A percentile compares a stretch with the other conserved stretches of the same genome.
phyloP scores from a whole-genome alignment of 2,797 vertebrate genomes.

The Psittacula echo region DNA sequence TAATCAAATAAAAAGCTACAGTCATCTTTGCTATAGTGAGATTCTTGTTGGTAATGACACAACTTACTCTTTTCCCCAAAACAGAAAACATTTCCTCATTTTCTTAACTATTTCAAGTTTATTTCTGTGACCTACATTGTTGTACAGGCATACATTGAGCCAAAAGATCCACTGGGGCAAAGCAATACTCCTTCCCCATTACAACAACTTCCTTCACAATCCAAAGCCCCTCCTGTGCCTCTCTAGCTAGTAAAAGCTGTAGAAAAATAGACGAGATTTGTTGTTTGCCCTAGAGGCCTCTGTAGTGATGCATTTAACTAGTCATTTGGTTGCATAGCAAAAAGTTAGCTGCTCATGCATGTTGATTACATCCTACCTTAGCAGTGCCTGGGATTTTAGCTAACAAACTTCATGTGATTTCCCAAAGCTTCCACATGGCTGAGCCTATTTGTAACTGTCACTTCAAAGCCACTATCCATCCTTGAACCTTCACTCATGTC shows the following conservation, averaged over 20 bases:
- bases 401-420: neutral
- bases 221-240: neutral
- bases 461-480: neutral
- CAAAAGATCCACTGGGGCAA: neutral
- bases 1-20: neutral
- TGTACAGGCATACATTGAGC: neutral
- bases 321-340: neutral
- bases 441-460: accelerated
- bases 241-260: neutral
- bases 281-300: neutral
- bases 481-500: neutral
- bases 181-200: neutral
- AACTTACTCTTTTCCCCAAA: neutral
- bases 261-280: neutral
- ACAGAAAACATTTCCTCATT: neutral
- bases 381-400: neutral
- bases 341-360: neutral
- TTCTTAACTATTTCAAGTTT: neutral
- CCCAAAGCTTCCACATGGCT: neutral
- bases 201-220: neutral
- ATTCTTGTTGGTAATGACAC: neutral
- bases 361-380: neutral
- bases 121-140: neutral
- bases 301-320: neutral
- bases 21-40: neutral